phyloP scores from a whole-genome alignment of 2,888 invertebrate genomes.

The Cotesia congregata region DNA sequence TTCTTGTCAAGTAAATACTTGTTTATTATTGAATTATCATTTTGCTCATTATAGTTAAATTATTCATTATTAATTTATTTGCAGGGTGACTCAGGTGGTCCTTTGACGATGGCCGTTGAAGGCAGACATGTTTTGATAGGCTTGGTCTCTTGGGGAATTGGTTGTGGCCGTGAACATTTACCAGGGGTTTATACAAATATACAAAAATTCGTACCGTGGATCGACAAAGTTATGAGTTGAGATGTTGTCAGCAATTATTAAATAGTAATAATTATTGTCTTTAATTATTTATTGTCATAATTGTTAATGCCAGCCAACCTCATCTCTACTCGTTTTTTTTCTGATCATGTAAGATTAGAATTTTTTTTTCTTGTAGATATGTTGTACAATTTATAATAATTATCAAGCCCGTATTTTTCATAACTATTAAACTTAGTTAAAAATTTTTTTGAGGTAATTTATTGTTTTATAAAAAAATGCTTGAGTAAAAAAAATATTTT shows the following conservation, averaged over 20 bases:
- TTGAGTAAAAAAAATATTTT: neutral
- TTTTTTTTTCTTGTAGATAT: conserved; percentile 35
- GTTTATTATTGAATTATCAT: neutral
- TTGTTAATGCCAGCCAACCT: conserved; percentile 35
- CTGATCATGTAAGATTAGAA: conserved; percentile 2
- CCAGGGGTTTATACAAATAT: conserved; percentile 95
- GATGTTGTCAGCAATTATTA: conserved; percentile 44
- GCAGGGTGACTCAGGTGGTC: conserved; percentile 84
- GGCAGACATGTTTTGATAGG: conserved; percentile 90
- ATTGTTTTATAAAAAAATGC: neutral
- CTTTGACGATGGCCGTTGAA: conserved; percentile 87
- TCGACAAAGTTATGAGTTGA: conserved; percentile 84
- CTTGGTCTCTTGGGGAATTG: conserved; percentile 92
- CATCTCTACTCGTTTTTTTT: conserved; percentile 46
- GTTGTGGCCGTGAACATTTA: conserved; percentile 89
- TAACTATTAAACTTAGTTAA: neutral
- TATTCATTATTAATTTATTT: conserved; percentile 5
- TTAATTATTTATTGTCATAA: conserved; percentile 21
- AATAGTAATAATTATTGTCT: conserved; percentile 18
- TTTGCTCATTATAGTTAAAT: neutral
- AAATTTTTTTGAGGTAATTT: neutral
- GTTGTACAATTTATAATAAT: conserved; percentile 34
- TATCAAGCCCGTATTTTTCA: neutral
- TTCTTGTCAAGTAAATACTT: conserved; percentile 73
- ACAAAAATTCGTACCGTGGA: conserved; percentile 93